phyloP scores from a whole-genome alignment of 2,888 invertebrate genomes.

The Orthosia gothica region DNA sequence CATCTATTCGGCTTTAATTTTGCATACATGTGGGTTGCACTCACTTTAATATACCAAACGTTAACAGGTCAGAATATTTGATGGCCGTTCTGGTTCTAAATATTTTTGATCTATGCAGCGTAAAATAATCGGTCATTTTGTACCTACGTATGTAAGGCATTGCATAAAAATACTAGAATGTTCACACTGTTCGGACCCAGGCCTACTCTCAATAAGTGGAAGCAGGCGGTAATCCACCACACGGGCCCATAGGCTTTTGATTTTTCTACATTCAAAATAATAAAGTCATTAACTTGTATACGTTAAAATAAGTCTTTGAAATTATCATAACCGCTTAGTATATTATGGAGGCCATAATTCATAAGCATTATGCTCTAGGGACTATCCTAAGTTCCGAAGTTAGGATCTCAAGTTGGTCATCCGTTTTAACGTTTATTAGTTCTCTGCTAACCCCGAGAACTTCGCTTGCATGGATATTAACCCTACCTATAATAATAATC shows the following conservation, averaged over 20 bases:
- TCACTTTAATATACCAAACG: not conserved
- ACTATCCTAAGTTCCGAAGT: conserved; percentile 43
- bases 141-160: not conserved
- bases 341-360: conserved; percentile 37
- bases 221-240: no score
- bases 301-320: conserved; percentile 4
- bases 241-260: no score
- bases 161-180: no score
- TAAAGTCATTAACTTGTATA: not conserved
- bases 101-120: not conserved
- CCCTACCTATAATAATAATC: not conserved
- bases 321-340: conserved; percentile 28
- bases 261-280: not conserved
- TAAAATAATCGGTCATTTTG: not conserved
- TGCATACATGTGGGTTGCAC: not conserved
- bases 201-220: no score
- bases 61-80: not conserved
- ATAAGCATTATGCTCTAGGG: conserved; percentile 45
- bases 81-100: not conserved
- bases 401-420: conserved; percentile 62
- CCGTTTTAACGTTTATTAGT: conserved; percentile 56
- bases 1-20: not conserved
- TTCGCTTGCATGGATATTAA: conserved; percentile 25
- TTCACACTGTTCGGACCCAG: no score
- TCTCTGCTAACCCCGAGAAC: conserved; percentile 18